Evolutionary conservation across 2,113 vertebrate species (phyloP).

Genomic region (Anas platyrhynchos): DNA sequence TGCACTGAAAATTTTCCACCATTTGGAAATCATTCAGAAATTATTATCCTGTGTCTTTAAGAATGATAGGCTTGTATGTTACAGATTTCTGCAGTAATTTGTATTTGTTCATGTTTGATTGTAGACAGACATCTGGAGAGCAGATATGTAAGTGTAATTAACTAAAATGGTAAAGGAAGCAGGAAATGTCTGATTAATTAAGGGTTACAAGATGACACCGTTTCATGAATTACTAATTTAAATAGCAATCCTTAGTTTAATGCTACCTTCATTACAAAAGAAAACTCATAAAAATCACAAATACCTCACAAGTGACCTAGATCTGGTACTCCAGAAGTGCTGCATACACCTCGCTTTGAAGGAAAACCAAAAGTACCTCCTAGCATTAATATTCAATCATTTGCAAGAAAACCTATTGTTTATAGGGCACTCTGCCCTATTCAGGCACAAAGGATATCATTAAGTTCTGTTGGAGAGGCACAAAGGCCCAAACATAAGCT

Average conservation of each 20-base stretch:
- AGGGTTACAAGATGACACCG: neutral
- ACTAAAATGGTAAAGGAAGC: neutral
- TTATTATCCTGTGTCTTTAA: neutral
- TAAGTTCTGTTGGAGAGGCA: neutral
- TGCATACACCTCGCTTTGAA: neutral
- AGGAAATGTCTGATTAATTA: neutral
- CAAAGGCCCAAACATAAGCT: slow-evolving; percentile 8
- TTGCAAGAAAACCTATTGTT: neutral
- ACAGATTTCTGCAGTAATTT: neutral
- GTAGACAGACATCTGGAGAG: neutral
- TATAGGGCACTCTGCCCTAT: neutral
- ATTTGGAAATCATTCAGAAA: neutral
- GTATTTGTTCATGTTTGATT: neutral
- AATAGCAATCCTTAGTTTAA: neutral
- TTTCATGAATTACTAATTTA: neutral
- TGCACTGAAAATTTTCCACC: neutral
- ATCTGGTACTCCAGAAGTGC: neutral
- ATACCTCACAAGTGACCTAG: neutral
- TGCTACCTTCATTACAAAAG: neutral
- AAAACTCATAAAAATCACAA: neutral
- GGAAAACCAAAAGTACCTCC: neutral
- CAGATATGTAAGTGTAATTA: neutral
- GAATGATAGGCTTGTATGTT: neutral
- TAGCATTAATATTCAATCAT: neutral
- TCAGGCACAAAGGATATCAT: neutral